phyloP scores from a whole-genome alignment of 1,140 invertebrate genomes.

The Anastrepha obliqua region DNA sequence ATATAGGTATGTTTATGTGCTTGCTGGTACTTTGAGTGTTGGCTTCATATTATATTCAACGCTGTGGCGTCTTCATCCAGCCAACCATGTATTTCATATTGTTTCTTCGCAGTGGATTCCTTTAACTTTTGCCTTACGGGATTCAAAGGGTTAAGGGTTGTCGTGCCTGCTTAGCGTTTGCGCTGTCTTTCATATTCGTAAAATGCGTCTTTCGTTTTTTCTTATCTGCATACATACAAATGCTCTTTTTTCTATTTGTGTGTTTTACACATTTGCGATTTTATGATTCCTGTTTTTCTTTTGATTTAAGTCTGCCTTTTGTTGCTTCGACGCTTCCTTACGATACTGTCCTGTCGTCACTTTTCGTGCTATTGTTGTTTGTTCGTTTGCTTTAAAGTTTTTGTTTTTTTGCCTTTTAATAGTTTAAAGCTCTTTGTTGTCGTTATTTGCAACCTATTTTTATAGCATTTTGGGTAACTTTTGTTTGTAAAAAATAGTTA shows the following conservation, averaged over 20 bases:
- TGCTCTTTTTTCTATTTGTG: background rate
- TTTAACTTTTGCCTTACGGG: background rate
- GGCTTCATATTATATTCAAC: background rate
- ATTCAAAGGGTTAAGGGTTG: constrained; percentile 1
- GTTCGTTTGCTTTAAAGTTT: background rate
- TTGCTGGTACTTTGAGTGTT: background rate
- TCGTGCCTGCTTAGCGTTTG: background rate
- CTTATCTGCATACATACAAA: background rate
- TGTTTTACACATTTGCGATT: background rate
- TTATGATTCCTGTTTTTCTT: background rate
- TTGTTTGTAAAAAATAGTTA: no score
- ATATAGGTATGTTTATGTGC: background rate
- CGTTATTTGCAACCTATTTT: no score
- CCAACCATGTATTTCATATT: background rate
- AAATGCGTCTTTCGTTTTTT: background rate
- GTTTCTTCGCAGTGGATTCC: background rate
- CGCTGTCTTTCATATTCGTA: background rate
- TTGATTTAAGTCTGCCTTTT: background rate
- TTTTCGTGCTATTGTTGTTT: background rate
- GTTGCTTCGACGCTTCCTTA: constrained; percentile 19
- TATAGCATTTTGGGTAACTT: no score
- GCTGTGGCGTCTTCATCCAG: background rate
- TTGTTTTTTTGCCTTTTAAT: background rate
- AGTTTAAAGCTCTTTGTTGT: background rate
- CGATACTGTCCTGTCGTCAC: background rate